These are phyloP conservation scores for Aspidapion aeneum DNA, from an alignment of 2,888 invertebrate genomes.

Conservation along the genomic window DNA sequence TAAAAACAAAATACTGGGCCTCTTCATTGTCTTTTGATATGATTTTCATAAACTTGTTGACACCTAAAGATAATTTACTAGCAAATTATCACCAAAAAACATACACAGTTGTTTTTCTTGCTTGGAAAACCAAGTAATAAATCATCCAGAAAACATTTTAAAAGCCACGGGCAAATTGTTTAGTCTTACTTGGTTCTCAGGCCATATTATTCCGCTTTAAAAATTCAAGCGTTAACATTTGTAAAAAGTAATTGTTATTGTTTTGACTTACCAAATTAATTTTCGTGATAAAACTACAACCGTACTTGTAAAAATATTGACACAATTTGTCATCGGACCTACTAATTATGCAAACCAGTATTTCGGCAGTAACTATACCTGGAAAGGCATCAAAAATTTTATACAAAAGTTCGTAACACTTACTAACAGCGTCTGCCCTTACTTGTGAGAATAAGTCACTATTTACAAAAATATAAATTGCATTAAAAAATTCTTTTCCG, in stretches of 20 bases:
- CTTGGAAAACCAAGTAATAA: no score
- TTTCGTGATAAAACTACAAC: conserved; percentile 35
- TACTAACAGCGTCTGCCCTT: conserved; percentile 7
- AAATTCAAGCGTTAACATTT: conserved; percentile 22
- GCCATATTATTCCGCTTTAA: no score
- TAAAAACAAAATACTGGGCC: no score
- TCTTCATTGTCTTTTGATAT: no score
- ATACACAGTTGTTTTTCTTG: no score
- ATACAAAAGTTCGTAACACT: conserved; percentile 26
- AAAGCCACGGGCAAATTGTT: no score
- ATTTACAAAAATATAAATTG: conserved; percentile 16
- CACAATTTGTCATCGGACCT: conserved; percentile 40
- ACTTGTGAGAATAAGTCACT: conserved; percentile 19
- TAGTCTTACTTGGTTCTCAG: no score
- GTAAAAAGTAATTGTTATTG: conserved; percentile 25
- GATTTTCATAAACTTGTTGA: no score
- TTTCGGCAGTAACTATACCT: conserved; percentile 6
- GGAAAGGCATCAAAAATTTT: conserved; percentile 13
- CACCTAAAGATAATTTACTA: no score
- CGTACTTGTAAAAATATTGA: conserved; percentile 41
- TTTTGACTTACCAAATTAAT: conserved; percentile 13
- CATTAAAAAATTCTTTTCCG: conserved; percentile 20
- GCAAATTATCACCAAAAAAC: no score
- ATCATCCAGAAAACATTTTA: no score
- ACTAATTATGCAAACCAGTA: conserved; percentile 31